Conservation (phyloP, 2,797 vertebrate genomes). For the Brotogeris chrysoptera region DNA sequence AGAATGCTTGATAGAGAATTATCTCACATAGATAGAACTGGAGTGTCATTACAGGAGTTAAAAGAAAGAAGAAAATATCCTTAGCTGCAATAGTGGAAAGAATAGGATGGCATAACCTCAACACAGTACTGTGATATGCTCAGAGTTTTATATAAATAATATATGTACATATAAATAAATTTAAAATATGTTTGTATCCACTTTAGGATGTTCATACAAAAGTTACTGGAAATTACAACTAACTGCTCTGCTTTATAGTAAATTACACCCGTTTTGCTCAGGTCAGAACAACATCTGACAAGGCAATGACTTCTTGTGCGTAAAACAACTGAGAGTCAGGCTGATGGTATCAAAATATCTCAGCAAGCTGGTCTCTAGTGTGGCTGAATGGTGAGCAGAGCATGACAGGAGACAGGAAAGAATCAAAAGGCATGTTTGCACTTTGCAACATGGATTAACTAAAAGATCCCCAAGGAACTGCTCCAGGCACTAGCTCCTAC, state of each 20-base stretch:
- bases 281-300: not conserved
- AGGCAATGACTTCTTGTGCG: not conserved
- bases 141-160: not conserved
- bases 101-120: not conserved
- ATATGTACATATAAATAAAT: not conserved
- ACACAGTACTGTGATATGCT: not conserved
- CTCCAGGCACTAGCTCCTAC: not conserved
- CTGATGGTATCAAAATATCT: not conserved
- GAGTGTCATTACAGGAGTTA: not conserved
- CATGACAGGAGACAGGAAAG: not conserved
- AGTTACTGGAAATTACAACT: not conserved
- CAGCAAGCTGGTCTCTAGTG: not conserved
- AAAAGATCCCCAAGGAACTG: not conserved
- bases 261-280: not conserved
- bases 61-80: not conserved
- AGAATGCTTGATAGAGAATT: not conserved
- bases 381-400: not conserved
- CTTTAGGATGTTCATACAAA: not conserved
- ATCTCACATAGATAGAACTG: not conserved
- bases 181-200: not conserved
- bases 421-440: not conserved
- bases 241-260: not conserved
- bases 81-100: not conserved
- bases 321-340: not conserved
- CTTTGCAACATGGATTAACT: not conserved